Conservation (phyloP, 2,797 vertebrate species). For the Galago senegalensis region DNA sequence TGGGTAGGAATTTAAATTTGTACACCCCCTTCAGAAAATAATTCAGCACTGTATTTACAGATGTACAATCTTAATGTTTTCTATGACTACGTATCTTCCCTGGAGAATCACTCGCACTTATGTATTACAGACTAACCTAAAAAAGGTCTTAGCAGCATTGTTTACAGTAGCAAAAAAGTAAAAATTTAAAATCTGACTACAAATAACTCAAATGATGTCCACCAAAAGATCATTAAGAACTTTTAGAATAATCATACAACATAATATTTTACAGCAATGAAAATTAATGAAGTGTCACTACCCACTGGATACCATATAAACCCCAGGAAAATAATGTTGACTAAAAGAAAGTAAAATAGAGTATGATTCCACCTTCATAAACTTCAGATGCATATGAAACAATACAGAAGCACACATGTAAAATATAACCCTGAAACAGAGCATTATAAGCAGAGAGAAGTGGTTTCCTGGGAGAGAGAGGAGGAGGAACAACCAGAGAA, state of each 20-base stretch:
- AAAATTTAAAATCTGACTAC: background rate
- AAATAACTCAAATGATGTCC: background rate
- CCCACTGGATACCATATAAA: background rate
- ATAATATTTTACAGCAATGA: background rate
- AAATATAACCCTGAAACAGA: background rate
- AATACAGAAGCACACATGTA: background rate
- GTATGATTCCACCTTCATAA: background rate
- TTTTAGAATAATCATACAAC: background rate
- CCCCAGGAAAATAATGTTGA: background rate
- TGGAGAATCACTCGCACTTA: background rate
- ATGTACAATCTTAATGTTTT: background rate
- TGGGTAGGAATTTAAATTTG: background rate
- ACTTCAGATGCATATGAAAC: background rate
- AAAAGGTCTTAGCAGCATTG: background rate
- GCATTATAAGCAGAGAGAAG: background rate
- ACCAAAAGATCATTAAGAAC: background rate
- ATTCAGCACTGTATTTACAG: conserved; percentile 12
- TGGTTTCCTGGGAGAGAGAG: background rate
- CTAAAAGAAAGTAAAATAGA: background rate
- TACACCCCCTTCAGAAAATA: background rate
- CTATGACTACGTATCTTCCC: background rate
- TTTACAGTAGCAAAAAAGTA: background rate
- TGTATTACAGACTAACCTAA: background rate
- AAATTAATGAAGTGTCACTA: background rate
- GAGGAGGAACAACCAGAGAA: background rate